Percentiles rank a stretch among this genome's conserved stretches.
phyloP scores from a whole-genome alignment of 1,140 invertebrate genomes.

The Zeugodacus cucurbitae region DNA sequence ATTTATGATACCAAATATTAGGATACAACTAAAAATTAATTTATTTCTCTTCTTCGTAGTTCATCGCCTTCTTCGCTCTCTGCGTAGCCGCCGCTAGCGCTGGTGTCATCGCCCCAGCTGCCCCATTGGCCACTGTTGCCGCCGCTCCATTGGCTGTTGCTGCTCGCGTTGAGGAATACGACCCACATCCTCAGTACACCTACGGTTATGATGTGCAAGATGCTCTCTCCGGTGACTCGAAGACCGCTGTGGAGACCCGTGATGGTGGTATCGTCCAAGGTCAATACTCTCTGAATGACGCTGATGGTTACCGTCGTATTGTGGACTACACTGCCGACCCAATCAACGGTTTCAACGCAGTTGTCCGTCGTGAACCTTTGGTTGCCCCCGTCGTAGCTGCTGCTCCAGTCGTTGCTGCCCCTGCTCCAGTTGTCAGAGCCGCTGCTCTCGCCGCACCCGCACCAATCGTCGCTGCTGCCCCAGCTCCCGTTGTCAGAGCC shows the following conservation, averaged over 20 bases:
- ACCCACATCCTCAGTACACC: constrained; percentile 75
- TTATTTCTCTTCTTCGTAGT: constrained; percentile 50
- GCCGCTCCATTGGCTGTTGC: constrained; percentile 49
- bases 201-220: constrained; percentile 78
- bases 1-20: neutral
- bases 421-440: constrained; percentile 54
- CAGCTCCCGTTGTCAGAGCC: constrained; percentile 27
- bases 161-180: constrained; percentile 52
- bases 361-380: constrained; percentile 63
- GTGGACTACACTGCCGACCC: constrained; percentile 66
- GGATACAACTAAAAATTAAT: constrained; percentile 14
- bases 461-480: constrained; percentile 63
- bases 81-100: constrained; percentile 61
- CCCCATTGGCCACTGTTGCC: constrained; percentile 3
- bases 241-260: constrained; percentile 65
- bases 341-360: constrained; percentile 67
- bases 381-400: constrained; percentile 52
- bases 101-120: constrained; percentile 57
- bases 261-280: constrained; percentile 67
- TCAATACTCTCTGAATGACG: constrained; percentile 65
- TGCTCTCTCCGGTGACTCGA: constrained; percentile 67
- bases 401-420: constrained; percentile 49
- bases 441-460: constrained; percentile 57
- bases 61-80: constrained; percentile 60
- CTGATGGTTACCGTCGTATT: constrained; percentile 66